Base-by-base conservation (phyloP, 1,140 invertebrate species). In the Aphelenchoides fujianensis region DNA sequence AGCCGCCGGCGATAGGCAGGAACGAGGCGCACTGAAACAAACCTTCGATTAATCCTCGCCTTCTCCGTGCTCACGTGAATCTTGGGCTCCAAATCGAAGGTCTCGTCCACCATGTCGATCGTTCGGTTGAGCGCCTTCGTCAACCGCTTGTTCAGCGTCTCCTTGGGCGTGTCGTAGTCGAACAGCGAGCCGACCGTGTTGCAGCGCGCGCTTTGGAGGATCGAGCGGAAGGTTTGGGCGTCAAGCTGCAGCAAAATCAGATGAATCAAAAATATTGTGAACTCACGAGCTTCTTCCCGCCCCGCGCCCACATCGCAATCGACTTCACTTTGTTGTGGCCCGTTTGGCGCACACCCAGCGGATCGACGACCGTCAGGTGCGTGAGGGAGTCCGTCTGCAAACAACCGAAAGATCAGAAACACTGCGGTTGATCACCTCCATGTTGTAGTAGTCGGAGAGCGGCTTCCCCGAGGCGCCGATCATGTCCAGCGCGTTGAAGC, bases 81-180 rank as follows among this genome's bases (percentile, higher is more conserved):
- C 12, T 16, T 59, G 12, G 55, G 55, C 23, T 7, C 5, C 12
- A 5, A 30, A 59, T 19, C 19, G 48, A 30, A 72, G 0, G 31
- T 5, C 2, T 73, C 9, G 28, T 73, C 70, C 12, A n/a, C 48
- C 23, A 32, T 76, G 23, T 70, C 52, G 16, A 19, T 59, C 0
- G 76, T 63, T 34, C 74, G 41, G 5, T 31, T 12, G 5, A 77
- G 16, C 36, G 77, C 37, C 36, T 75, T 75, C 7, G 34, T 23
- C 16, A 79, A 48, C 7, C 74, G 66, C 37, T 75, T 75, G 3
- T 78, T 75, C 30, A 31, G 32, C 35, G 35, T 35, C 28, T 61
- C 69, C 12, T 53, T 19, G 19, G 75, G 35, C 7, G 74, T 77
- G 37, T 75, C 74, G 27, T 75, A 75, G 57, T 75, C 74, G 12